Conservation (phyloP, 1,140 invertebrate species). For the Drosophila chauvacae region DNA sequence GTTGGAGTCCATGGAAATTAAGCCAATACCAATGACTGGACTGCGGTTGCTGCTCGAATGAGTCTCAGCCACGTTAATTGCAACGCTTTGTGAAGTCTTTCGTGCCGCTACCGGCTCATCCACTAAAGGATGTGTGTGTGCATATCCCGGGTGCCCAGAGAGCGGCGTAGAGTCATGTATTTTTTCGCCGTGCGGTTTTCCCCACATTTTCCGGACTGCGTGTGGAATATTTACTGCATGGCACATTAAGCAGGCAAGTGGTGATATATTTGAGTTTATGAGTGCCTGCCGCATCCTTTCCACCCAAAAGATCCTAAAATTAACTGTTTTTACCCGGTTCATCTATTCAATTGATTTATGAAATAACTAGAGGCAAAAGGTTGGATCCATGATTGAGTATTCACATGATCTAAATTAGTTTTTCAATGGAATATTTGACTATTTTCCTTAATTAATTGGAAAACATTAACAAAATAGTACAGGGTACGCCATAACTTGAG, state of each 20-base stretch:
- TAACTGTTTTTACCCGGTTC: conserved; percentile 51
- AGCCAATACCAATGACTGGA: conserved; percentile 76
- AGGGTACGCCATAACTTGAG: too few relatives aligned
- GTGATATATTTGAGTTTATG: conserved; percentile 80
- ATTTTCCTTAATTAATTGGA: background rate
- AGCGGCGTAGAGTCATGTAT: conserved; percentile 18
- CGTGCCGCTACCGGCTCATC: conserved; percentile 21
- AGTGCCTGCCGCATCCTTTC: conserved; percentile 58
- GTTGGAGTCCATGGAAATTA: conserved; percentile 71
- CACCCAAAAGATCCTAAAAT: conserved; percentile 49
- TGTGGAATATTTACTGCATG: conserved; percentile 73
- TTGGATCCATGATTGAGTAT: background rate
- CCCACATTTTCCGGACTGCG: conserved; percentile 22
- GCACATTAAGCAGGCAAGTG: conserved; percentile 77
- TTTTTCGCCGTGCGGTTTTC: conserved; percentile 69
- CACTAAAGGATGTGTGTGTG: conserved; percentile 20
- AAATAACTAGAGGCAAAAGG: background rate
- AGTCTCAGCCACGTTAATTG: conserved; percentile 75
- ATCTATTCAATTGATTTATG: background rate
- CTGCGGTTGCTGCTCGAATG: conserved; percentile 77
- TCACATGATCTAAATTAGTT: background rate
- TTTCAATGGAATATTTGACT: background rate
- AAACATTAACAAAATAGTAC: background rate
- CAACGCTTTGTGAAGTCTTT: conserved; percentile 70
- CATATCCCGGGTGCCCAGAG: conserved; percentile 8